Conservation (phyloP, 2,797 vertebrate genomes). For the Enteromius mattozi region DNA sequence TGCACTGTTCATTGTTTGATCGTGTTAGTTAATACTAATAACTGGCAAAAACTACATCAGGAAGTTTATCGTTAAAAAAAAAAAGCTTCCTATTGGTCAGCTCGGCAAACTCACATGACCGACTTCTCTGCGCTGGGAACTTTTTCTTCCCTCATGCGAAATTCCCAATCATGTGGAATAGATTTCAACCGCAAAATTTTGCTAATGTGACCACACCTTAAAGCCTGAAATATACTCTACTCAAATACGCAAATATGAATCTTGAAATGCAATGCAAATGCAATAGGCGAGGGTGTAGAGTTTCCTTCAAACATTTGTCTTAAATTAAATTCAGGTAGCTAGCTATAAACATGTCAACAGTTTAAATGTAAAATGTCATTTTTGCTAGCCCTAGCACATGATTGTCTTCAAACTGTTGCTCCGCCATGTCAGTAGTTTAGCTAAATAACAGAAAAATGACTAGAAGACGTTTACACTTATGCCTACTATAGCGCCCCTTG, state of each 20-base stretch:
- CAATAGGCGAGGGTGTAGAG: not conserved
- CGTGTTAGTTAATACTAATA: too few relatives aligned
- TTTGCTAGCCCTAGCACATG: constrained; percentile 2
- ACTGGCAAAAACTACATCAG: not conserved
- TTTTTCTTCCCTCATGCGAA: not conserved
- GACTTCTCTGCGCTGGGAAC: not conserved
- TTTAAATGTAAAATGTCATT: constrained; percentile 9
- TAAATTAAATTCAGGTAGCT: constrained; percentile 7
- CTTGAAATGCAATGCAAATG: not conserved
- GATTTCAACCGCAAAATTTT: not conserved
- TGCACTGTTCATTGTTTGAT: too few relatives aligned
- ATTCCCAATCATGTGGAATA: not conserved
- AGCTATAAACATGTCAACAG: not conserved
- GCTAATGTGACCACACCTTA: not conserved
- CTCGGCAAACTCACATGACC: not conserved
- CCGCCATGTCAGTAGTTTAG: not conserved
- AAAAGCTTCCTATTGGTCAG: not conserved
- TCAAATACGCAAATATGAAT: not conserved
- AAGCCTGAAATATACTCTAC: constrained; percentile 8
- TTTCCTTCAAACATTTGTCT: constrained; percentile 12
- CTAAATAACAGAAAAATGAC: not conserved
- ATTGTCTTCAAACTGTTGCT: not conserved
- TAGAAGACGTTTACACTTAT: constrained; percentile 6
- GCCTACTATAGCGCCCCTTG: not conserved
- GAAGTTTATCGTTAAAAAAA: not conserved